phyloP scores from a whole-genome alignment of 2,888 invertebrate species.

The Eilema depressum region DNA sequence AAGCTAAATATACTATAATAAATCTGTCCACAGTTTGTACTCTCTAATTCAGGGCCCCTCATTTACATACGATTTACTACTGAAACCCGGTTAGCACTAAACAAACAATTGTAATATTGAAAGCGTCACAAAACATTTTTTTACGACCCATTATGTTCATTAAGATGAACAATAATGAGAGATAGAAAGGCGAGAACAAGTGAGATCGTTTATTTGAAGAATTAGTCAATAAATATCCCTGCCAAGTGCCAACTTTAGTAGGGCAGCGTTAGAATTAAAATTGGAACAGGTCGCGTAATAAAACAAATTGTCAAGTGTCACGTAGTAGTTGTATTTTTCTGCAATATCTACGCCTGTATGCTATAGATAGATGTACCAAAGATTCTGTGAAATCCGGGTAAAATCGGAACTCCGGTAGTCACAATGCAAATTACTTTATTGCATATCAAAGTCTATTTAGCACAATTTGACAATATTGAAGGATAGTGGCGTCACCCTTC shows the following conservation, averaged over 20 bases:
- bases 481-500: too few species aligned
- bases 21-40: not conserved
- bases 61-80: not conserved
- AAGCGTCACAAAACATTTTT: conserved; percentile 10
- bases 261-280: conserved; percentile 21
- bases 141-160: conserved; percentile 8
- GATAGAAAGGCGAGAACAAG: conserved; percentile 22
- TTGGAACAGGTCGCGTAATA: conserved; percentile 24
- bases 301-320: conserved; percentile 12
- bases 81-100: conserved; percentile 12
- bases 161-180: conserved; percentile 19
- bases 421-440: too few species aligned
- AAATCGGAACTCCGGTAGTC: too few species aligned
- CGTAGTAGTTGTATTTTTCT: not conserved
- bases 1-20: not conserved
- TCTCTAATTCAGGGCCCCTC: not conserved
- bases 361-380: too few species aligned
- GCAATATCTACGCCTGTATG: not conserved
- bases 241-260: conserved; percentile 36
- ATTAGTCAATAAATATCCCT: conserved; percentile 30
- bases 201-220: conserved; percentile 27
- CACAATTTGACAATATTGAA: too few species aligned
- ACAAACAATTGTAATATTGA: conserved; percentile 11
- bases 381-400: too few species aligned
- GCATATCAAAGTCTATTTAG: too few species aligned